A percentile compares a stretch with the other conserved stretches of the same genome.
phyloP scores from a whole-genome alignment of 2,797 vertebrate species.

The Anguilla pacifica region DNA sequence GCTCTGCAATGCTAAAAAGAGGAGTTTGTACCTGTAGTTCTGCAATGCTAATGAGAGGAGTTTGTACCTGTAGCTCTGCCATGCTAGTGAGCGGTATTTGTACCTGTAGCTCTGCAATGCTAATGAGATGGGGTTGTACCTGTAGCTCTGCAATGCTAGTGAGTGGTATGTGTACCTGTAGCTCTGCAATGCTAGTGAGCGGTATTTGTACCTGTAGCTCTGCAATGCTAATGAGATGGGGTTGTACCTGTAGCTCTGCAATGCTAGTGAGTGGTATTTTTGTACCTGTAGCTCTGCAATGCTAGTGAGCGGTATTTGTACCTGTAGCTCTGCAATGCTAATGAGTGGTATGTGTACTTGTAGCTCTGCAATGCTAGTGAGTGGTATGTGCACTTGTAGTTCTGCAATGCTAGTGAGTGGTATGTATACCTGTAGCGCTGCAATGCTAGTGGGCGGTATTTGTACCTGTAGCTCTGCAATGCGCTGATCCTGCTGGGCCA shows the following conservation, averaged over 20 bases:
- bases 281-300: too few species aligned
- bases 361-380: too few species aligned
- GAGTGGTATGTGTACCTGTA: neutral
- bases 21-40: neutral
- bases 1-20: neutral
- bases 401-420: too few species aligned
- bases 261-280: too few species aligned
- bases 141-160: neutral
- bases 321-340: too few species aligned
- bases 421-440: neutral
- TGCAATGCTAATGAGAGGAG: neutral
- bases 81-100: slow-evolving; percentile 15
- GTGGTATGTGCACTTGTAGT: too few species aligned
- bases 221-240: neutral
- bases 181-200: neutral
- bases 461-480: neutral
- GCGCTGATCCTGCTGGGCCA: slow-evolving; percentile 44
- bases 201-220: slow-evolving; percentile 5
- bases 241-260: too few species aligned
- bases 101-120: neutral
- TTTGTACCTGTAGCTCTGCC: slow-evolving; percentile 51
- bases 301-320: too few species aligned
- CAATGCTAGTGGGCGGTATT: neutral
- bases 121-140: neutral
- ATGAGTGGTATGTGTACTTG: too few species aligned